Conservation (phyloP, 2,888 invertebrate species). For the Lepetodrilus schrolli region DNA sequence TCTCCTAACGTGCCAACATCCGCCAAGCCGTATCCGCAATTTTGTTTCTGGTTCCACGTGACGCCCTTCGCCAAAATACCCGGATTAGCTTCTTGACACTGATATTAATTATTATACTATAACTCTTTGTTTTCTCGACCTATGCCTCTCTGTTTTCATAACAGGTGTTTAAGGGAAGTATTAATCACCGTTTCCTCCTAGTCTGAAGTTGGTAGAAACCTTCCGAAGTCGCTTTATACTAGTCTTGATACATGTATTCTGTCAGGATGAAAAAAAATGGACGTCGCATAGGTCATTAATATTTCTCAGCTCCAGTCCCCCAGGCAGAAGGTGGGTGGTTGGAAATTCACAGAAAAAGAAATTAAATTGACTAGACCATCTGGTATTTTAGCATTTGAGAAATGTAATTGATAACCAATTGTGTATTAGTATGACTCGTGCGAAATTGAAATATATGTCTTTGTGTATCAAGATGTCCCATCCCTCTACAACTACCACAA, state of each 20-base stretch:
- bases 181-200: neutral
- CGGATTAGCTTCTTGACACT: constrained; percentile 3
- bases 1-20: neutral
- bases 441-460: too few species aligned
- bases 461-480: too few species aligned
- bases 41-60: neutral
- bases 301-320: neutral
- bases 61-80: neutral
- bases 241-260: constrained; percentile 12
- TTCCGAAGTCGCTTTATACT: neutral
- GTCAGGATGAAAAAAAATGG: neutral
- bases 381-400: neutral
- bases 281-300: neutral
- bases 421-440: too few species aligned
- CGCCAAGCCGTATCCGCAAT: neutral
- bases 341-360: neutral
- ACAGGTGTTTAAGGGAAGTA: neutral
- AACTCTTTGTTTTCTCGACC: neutral
- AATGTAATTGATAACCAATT: too few species aligned
- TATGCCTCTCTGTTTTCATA: neutral
- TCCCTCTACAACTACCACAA: too few species aligned
- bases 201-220: neutral
- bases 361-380: neutral
- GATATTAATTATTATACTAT: constrained; percentile 1
- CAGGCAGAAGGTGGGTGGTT: neutral